These are phyloP conservation scores for Grammomys surdaster DNA, from an alignment of 2,113 vertebrate species.

Conservation along the genomic window DNA sequence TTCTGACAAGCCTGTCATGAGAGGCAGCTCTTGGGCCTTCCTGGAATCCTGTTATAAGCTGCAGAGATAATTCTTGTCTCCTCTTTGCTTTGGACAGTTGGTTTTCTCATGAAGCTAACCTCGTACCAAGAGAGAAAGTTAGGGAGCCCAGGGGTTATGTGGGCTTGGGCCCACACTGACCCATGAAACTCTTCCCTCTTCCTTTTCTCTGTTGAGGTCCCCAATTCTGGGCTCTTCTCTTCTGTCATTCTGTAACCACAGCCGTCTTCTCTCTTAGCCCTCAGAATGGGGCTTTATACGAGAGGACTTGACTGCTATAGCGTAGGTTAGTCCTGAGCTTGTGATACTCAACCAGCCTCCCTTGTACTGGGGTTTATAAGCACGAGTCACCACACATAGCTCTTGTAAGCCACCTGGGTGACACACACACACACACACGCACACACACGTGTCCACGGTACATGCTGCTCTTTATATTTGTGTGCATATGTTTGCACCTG, in stretches of 20 bases:
- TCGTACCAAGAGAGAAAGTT: background rate
- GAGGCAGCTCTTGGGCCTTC: background rate
- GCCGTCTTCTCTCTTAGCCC: background rate
- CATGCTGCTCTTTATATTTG: no score
- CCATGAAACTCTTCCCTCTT: background rate
- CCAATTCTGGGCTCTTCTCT: background rate
- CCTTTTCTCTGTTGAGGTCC: background rate
- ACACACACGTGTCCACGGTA: no score
- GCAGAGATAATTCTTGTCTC: background rate
- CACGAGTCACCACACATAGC: background rate
- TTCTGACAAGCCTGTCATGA: background rate
- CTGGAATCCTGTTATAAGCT: background rate
- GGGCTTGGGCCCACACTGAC: background rate
- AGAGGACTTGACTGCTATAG: background rate
- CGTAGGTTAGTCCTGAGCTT: background rate
- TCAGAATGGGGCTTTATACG: background rate
- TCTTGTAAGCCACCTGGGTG: background rate
- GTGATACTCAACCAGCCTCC: background rate
- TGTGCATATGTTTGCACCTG: no score
- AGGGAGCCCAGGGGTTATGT: background rate
- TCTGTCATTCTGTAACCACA: background rate
- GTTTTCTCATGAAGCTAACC: background rate
- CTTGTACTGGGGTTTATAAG: background rate
- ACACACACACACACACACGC: accelerated
- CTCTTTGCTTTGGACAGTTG: background rate